Evolutionary conservation across 1,140 invertebrate species (phyloP), one percentile per base, ranked within the genome.

Genomic region (Acromyrmex heyeri): DNA sequence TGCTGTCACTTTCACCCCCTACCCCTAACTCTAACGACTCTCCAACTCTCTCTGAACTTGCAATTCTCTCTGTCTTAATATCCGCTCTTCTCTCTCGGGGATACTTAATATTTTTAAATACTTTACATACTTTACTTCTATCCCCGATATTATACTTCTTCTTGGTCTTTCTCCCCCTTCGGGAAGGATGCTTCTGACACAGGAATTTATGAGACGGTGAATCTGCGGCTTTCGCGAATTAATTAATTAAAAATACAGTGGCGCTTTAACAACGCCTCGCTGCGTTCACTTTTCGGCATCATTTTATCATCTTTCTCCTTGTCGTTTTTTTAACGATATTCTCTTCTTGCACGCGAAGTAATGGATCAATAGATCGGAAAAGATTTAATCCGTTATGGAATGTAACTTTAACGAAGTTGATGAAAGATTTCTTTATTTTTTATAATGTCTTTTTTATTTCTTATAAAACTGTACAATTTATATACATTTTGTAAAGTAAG

Each of bases 171-270:
- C 69, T 65, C 57, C 72, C 30, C 57, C 69, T 57, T 72, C 76
- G 50, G 24, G 78, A 85, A 72, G 77, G 88, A 65, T 55, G 72
- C 18, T 79, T 34, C 62, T 83, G 65, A 44, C 62, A n/a, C 12
- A 38, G 70, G 88, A 91, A 88, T 88, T 91, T 89, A 89, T 76
- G 87, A 87, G 86, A 91, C 70, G 90, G 55, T 72, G 87, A 91
- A 89, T 91, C 87, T 88, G 81, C 86, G 64, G 82, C 86, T 90
- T 75, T 77, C 87, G 76, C 86, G 76, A 90, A 92, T 92, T 92
- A 92, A 92, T 92, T 92, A 92, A 92, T 92, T 92, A 92, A 92
- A 92, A 92, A 92, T 89, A 92, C 89, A 90, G 64, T 85, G 77
- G 70, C 79, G 69, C 76, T 61, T 91, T 91, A 89, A 91, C 88